Evolutionary conservation across 2,888 invertebrate species (phyloP), one percentile per base, ranked within the genome.

Genomic region (Anaspis maculata): DNA sequence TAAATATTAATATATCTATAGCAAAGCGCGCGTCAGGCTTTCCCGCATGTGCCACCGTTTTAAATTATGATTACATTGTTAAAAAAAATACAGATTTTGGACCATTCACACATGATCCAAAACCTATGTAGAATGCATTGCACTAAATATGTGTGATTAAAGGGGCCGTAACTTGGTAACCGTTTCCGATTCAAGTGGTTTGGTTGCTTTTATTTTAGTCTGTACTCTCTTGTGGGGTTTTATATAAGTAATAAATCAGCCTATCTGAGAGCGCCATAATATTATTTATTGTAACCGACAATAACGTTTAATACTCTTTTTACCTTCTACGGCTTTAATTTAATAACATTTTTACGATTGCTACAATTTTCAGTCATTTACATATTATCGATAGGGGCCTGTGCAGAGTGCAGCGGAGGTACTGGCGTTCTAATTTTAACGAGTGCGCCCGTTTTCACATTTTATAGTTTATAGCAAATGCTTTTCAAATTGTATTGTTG

Each of bases 321-420:
- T 38, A 35, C 34, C 34, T 39, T 39, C 45, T 39, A 41, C 28
- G 32, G 42, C 37, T 48, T 52, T 50, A 51, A 52, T 50, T 49
- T 53, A 52, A 54, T 57, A 56, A 57, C 53, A 49, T 56, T 53
- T 57, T 56, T 56, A 58, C 52, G 54, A 56, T 58, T 55, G 54
- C 48, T 48, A 55, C 53, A 56, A 55, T 56, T 54, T 55, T 54
- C 45, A 43, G 46, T 51, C 49, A 59, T 59, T 59, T 58, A 52
- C 57, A 59, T 59, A 60, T 51, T 51, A 49, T 47, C 46, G 46
- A 56, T 55, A 55, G 53, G 54, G 54, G 54, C 47, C 48, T 33
- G 41, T 43, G 39, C 37, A 50, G n/a, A n/a, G n/a, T n/a, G n/a
- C n/a, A n/a, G n/a, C 45, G 19, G 19, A 19, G 5, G 5, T 19